Conservation (phyloP, 1,140 invertebrate genomes). For the Plutomurus gul region DNA sequence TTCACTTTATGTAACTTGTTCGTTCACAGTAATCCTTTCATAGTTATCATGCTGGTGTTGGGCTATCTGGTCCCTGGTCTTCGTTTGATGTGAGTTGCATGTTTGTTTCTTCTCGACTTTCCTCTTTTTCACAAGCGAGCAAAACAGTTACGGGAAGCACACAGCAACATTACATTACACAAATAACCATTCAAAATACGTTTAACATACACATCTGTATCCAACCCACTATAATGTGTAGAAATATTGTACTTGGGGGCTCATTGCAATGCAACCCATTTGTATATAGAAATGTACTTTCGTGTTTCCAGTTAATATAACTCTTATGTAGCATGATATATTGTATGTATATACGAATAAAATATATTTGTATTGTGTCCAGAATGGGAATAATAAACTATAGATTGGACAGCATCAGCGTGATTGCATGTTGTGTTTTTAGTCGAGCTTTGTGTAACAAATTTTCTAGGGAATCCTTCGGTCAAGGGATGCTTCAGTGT, state of each 20-base stretch:
- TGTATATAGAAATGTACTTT: no score
- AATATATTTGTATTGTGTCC: not conserved
- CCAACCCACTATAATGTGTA: no score
- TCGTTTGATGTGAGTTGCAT: no score
- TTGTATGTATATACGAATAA: no score
- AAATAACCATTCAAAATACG: not conserved
- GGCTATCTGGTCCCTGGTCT: not conserved
- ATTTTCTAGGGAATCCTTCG: not conserved
- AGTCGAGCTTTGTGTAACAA: not conserved
- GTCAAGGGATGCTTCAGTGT: not conserved
- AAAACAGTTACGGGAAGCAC: not conserved
- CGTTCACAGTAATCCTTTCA: not conserved
- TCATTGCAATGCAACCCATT: no score
- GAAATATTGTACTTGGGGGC: no score
- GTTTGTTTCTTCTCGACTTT: no score
- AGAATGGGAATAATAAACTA: not conserved
- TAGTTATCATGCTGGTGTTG: not conserved
- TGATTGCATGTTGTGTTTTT: not conserved
- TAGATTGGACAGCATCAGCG: not conserved
- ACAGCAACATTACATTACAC: not conserved
- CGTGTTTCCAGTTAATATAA: no score
- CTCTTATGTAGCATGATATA: no score
- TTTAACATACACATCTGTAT: not conserved
- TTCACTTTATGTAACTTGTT: constrained; percentile 11
- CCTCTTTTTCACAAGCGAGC: not conserved